These are phyloP conservation scores for Tachysurus fulvidraco DNA, from an alignment of 2,113 vertebrate genomes.

Conservation along the genomic window DNA sequence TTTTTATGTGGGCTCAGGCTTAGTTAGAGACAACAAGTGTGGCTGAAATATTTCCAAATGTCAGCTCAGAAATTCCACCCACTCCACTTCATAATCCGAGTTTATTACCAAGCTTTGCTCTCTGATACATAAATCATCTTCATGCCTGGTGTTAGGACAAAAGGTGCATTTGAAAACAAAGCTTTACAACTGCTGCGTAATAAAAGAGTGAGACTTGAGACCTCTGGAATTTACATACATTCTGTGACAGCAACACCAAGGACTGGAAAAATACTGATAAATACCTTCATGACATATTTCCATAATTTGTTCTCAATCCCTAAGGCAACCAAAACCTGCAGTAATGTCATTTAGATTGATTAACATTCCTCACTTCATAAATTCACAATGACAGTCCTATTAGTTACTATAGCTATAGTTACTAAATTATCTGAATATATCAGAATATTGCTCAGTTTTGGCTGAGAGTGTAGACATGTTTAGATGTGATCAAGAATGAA, in stretches of 20 bases:
- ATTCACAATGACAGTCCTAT: too few species aligned
- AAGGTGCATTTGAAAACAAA: constrained; percentile 47
- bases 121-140: constrained; percentile 47
- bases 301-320: too few species aligned
- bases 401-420: neutral
- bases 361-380: neutral
- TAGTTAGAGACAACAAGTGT: constrained; percentile 32
- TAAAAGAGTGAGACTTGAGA: constrained; percentile 14
- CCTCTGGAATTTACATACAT: neutral
- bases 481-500: neutral
- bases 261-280: neutral
- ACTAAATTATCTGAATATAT: neutral
- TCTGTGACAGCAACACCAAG: neutral
- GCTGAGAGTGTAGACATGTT: neutral
- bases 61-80: constrained; percentile 53
- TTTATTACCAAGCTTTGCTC: constrained; percentile 53
- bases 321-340: neutral
- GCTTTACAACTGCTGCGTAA: constrained; percentile 35
- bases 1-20: constrained; percentile 38
- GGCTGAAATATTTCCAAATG: constrained; percentile 50
- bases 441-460: neutral
- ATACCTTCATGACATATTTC: neutral
- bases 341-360: neutral
- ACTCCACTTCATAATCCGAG: constrained; percentile 52
- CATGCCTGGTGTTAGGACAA: constrained; percentile 46